Percentiles rank a stretch among this genome's conserved stretches.
phyloP scores from a whole-genome alignment of 1,140 invertebrate species.

The Drosophila tsacasi region DNA sequence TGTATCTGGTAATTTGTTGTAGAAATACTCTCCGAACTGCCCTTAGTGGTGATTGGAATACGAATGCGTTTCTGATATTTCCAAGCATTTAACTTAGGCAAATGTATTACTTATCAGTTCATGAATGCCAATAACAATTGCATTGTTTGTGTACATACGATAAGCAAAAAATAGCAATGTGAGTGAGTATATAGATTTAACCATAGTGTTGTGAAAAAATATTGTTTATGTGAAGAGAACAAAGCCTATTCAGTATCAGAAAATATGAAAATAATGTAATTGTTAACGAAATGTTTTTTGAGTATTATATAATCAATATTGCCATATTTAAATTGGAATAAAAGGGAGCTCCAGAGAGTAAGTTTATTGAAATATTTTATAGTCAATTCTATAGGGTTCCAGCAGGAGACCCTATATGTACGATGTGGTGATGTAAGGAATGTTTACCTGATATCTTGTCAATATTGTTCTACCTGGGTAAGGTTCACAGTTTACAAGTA shows the following conservation, averaged over 20 bases:
- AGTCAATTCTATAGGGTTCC: neutral
- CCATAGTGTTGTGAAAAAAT: neutral
- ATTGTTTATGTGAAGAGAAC: neutral
- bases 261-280: neutral
- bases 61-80: conserved; percentile 12
- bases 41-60: neutral
- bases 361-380: neutral
- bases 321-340: conserved; percentile 1
- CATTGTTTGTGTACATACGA: conserved; percentile 9
- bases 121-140: neutral
- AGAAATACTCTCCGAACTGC: neutral
- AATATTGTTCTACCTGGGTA: neutral
- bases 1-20: neutral
- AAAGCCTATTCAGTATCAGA: neutral
- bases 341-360: neutral
- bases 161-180: neutral
- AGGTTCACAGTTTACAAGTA: neutral
- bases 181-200: neutral
- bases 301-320: neutral
- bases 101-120: conserved; percentile 13
- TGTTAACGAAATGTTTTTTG: neutral
- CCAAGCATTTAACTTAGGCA: neutral
- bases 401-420: neutral
- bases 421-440: neutral
- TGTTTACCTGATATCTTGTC: neutral